phyloP scores from a whole-genome alignment of 2,797 vertebrate genomes.

The Sylvilagus floridanus region DNA sequence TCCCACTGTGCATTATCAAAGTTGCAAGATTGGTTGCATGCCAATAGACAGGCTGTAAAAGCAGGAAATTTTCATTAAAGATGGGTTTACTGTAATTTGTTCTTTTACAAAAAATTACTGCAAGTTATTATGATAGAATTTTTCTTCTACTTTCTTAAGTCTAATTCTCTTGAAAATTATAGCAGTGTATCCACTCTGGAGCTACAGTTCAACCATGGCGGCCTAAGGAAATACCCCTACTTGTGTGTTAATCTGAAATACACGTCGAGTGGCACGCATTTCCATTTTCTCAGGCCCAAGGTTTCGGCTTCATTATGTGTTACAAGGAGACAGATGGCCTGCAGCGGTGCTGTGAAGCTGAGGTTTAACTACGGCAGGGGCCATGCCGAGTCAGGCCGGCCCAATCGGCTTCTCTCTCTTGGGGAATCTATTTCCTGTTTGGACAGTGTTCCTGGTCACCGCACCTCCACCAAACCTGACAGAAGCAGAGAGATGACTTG shows the following conservation, averaged over 20 bases:
- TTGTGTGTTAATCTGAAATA: constrained; percentile 90
- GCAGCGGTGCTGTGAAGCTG: constrained; percentile 85
- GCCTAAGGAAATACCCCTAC: constrained; percentile 88
- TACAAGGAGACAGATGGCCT: constrained; percentile 87
- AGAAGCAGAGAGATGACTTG: constrained; percentile 83
- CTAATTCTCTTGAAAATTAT: constrained; percentile 89
- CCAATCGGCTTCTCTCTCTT: constrained; percentile 85
- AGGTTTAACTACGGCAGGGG: constrained; percentile 85
- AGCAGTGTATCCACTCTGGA: constrained; percentile 87
- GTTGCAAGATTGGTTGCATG: constrained; percentile 89
- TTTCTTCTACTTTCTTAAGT: constrained; percentile 84
- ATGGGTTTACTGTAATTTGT: constrained; percentile 88
- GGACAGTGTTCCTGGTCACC: constrained; percentile 86
- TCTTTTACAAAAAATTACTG: constrained; percentile 88
- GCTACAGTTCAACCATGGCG: constrained; percentile 84
- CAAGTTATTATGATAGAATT: constrained; percentile 86
- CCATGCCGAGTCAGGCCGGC: constrained; percentile 86
- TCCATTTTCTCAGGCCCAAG: constrained; percentile 85
- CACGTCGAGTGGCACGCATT: constrained; percentile 85
- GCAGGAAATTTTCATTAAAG: constrained; percentile 88
- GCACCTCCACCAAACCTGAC: constrained; percentile 79
- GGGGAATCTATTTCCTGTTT: constrained; percentile 87
- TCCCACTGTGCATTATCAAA: constrained; percentile 89
- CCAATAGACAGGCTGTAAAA: constrained; percentile 89
- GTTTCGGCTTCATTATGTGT: constrained; percentile 86